Evolutionary conservation across 2,888 invertebrate genomes (phyloP).

Genomic region (Ashinkailepas kermadecensis): DNA sequence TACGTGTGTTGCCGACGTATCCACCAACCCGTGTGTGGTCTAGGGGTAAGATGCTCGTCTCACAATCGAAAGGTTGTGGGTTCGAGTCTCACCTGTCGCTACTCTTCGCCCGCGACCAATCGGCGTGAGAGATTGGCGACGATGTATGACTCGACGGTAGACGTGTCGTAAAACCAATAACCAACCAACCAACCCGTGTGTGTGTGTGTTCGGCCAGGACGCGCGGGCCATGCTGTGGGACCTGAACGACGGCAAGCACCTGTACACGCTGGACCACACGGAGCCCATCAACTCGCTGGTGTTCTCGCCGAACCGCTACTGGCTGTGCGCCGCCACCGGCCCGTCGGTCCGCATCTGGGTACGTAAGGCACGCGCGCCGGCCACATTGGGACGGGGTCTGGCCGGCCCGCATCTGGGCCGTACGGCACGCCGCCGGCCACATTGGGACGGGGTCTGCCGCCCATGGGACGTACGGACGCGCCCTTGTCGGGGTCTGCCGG

Average conservation of each 20-base stretch:
- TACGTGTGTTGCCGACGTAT: no score
- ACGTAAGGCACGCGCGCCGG: slow-evolving; percentile 36
- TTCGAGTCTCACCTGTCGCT: no score
- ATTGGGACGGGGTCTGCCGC: no score
- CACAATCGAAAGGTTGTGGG: no score
- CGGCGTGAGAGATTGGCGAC: no score
- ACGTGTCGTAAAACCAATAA: no score
- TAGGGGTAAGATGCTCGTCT: no score
- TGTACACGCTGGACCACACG: slow-evolving; percentile 97
- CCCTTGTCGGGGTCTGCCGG: not conserved
- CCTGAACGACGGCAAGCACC: slow-evolving; percentile 96
- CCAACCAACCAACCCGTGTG: not conserved
- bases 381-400: slow-evolving; percentile 18
- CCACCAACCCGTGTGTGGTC: no score
- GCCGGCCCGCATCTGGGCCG: not conserved
- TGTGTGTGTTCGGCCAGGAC: slow-evolving; percentile 53
- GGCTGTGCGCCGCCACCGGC: slow-evolving; percentile 98
- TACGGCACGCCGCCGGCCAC: no score
- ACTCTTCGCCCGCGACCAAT: no score
- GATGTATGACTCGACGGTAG: no score
- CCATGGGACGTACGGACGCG: no score
- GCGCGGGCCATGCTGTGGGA: slow-evolving; percentile 99
- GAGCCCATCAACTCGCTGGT: slow-evolving; percentile 96
- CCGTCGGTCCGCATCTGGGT: slow-evolving; percentile 98
- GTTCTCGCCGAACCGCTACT: slow-evolving; percentile 99